Evolutionary conservation across 1,140 invertebrate species (phyloP).

Genomic region (Caenorhabditis briggsae): DNA sequence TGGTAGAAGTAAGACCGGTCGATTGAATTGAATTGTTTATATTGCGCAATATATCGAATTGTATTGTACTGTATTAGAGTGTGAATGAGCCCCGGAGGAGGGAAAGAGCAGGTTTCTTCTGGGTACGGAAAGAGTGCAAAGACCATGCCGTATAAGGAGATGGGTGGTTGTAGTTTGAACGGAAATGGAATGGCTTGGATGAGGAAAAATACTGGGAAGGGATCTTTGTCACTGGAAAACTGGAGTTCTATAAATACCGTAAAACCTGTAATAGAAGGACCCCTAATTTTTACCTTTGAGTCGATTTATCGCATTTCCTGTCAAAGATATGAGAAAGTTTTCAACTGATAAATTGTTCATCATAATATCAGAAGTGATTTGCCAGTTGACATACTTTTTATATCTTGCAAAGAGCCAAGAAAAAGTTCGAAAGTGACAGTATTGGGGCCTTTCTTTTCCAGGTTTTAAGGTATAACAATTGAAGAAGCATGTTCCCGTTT

Average conservation of each 20-base stretch:
- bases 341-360: too few relatives aligned
- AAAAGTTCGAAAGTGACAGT: too few relatives aligned
- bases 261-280: too few relatives aligned
- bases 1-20: background rate
- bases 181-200: background rate
- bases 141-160: background rate
- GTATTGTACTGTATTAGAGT: conserved; percentile 4
- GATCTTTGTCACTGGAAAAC: background rate
- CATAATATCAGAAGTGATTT: too few relatives aligned
- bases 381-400: too few relatives aligned
- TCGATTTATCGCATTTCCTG: too few relatives aligned
- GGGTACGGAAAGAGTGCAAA: background rate
- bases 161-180: background rate
- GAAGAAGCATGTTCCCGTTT: too few relatives aligned
- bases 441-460: too few relatives aligned
- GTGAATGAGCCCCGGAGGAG: background rate
- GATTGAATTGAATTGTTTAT: conserved; percentile 39
- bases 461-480: too few relatives aligned
- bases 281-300: too few relatives aligned
- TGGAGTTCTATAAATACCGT: background rate
- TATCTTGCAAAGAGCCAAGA: too few relatives aligned
- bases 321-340: too few relatives aligned
- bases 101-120: background rate
- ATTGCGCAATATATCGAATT: conserved; percentile 46
- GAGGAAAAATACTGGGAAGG: background rate